A percentile compares a stretch with the other conserved stretches of the same genome.
phyloP scores from a whole-genome alignment of 2,888 invertebrate species.

The Mythimna impura region DNA sequence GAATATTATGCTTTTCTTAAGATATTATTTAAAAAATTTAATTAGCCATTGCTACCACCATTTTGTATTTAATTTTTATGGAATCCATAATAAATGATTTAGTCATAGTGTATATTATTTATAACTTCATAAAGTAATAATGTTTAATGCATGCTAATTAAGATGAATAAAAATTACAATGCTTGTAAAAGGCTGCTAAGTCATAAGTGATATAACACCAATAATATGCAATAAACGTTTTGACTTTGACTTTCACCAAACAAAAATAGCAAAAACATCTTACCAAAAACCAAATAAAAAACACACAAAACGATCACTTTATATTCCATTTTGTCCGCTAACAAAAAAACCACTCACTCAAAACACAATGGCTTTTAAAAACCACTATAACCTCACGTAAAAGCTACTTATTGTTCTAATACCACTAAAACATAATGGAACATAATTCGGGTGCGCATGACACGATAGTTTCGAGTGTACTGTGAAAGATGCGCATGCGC shows the following conservation, averaged over 20 bases:
- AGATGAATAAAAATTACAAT: too few species aligned
- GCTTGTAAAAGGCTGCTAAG: too few species aligned
- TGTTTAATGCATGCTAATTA: too few species aligned
- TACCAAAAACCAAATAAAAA: constrained; percentile 61
- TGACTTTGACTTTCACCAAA: too few species aligned
- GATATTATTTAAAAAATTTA: neutral
- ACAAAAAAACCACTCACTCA: constrained; percentile 3
- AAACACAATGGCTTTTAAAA: constrained; percentile 39
- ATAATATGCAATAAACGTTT: too few species aligned
- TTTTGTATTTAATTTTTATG: neutral
- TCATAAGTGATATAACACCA: too few species aligned
- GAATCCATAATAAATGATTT: neutral
- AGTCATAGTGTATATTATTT: neutral
- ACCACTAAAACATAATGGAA: constrained; percentile 49
- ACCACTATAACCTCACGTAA: constrained; percentile 16
- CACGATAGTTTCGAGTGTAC: constrained; percentile 59
- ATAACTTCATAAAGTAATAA: neutral
- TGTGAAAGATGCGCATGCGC: constrained; percentile 63
- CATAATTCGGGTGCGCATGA: constrained; percentile 64
- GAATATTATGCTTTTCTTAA: neutral
- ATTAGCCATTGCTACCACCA: neutral
- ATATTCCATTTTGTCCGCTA: constrained; percentile 57
- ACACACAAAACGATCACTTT: constrained; percentile 52
- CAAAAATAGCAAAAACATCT: constrained; percentile 37
- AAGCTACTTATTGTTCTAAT: constrained; percentile 47